Evolutionary conservation across 2,113 vertebrate genomes (phyloP), one percentile per base, ranked within the genome.

Genomic region (Festucalex cinctus): DNA sequence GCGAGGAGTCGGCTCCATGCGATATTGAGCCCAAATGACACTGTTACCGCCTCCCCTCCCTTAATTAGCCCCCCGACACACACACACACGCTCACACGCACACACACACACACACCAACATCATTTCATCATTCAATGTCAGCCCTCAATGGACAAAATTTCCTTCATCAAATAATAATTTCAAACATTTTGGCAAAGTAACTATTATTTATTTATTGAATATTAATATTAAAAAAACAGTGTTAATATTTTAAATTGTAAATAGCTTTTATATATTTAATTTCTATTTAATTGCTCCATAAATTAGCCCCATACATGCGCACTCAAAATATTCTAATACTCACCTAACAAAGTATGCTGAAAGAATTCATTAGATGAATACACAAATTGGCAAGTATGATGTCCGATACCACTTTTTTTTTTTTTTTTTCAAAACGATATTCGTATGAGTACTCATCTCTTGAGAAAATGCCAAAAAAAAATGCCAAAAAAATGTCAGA

Each of bases 1-100:
- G 2, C 79, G 39, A 81, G 76, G 66, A 85, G 68, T 75, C 68
- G 74, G 79, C 81, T 81, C 76, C 4, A 46, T 49, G 66, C 48
- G 22, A 73, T 37, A 67, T 69, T 0, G 77, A 83, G 85, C 85
- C 79, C 70, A 54, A 76, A 81, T 62, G 75, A 86, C 85, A 83
- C 85, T 84, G 85, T 80, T 49, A 39, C 58, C 36, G 6, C 77
- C 61, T 65, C 74, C 68, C 66, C 36, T 51, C 53, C 35, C 13
- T 61, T 14, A 37, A 36, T 57, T 14, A 57, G 17, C 54, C 19
- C 8, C 1, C 32, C 26, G 20, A 10, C 16, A 59, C 16, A 58
- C 54, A 57, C 24, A 7, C 32, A n/a, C 8, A 19, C 28, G 19
- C 16, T 5, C 16, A 46, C 48, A 9, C 46, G 0, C 13, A 28